These are phyloP conservation scores for Diarsia brunnea DNA, from an alignment of 2,888 invertebrate genomes.

Conservation along the genomic window DNA sequence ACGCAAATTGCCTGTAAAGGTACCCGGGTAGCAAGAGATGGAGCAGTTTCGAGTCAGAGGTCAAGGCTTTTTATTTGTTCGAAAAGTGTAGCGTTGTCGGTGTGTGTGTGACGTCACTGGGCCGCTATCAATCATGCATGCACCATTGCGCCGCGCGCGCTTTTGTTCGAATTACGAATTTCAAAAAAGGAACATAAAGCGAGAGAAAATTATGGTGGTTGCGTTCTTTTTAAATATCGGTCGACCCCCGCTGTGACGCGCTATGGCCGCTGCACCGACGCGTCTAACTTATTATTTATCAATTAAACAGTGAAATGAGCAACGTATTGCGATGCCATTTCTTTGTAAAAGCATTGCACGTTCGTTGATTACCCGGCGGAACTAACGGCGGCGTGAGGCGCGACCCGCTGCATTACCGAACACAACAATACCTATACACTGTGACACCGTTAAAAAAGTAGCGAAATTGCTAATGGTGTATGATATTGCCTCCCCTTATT, in stretches of 20 bases:
- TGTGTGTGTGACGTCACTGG: slow-evolving; percentile 82
- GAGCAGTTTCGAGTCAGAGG: slow-evolving; percentile 77
- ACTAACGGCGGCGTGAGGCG: slow-evolving; percentile 16
- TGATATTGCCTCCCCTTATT: slow-evolving; percentile 91
- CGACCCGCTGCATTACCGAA: slow-evolving; percentile 66
- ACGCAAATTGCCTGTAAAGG: slow-evolving; percentile 80
- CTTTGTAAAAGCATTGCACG: slow-evolving; percentile 46
- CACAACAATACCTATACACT: slow-evolving; percentile 83
- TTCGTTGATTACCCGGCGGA: slow-evolving; percentile 49
- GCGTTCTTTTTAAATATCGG: slow-evolving; percentile 84
- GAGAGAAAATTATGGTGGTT: slow-evolving; percentile 85
- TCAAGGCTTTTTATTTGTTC: slow-evolving; percentile 85
- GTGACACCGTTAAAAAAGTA: slow-evolving; percentile 91
- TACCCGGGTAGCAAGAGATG: slow-evolving; percentile 61
- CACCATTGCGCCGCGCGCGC: slow-evolving; percentile 88
- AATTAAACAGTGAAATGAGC: slow-evolving; percentile 84
- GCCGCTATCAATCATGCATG: slow-evolving; percentile 90
- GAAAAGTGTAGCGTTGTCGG: slow-evolving; percentile 80
- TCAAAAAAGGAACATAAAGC: slow-evolving; percentile 87
- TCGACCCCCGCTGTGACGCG: slow-evolving; percentile 80
- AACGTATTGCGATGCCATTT: slow-evolving; percentile 68
- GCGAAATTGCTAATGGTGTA: slow-evolving; percentile 91
- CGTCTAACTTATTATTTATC: slow-evolving; percentile 81
- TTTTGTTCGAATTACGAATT: slow-evolving; percentile 90
- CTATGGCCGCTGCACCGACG: slow-evolving; percentile 60